These are phyloP conservation scores for Barbus barbus DNA, from an alignment of 2,113 vertebrate species.

Conservation along the genomic window DNA sequence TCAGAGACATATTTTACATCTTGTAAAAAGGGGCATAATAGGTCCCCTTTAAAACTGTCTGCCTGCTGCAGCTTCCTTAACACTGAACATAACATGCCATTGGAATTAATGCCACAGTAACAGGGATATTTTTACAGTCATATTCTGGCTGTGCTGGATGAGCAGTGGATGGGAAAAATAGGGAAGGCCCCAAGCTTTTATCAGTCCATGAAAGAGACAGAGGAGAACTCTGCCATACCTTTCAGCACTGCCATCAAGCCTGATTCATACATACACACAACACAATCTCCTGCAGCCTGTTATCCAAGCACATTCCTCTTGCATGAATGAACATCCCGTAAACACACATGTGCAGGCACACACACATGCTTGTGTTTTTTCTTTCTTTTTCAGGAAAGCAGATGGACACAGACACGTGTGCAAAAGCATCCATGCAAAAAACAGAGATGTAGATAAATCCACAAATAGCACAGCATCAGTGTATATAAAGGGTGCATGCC, in stretches of 20 bases:
- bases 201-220: constrained; percentile 1
- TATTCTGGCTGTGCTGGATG: constrained; percentile 13
- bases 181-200: constrained; percentile 31
- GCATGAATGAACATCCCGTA: constrained; percentile 55
- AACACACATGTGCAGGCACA: constrained; percentile 42
- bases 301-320: constrained; percentile 57
- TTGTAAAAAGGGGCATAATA: no score
- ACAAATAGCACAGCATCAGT: constrained; percentile 42
- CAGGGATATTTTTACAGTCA: constrained; percentile 22
- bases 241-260: constrained; percentile 57
- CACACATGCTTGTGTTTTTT: constrained; percentile 7
- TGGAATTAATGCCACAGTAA: constrained; percentile 4
- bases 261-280: constrained; percentile 22
- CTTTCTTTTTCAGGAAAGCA: constrained; percentile 49
- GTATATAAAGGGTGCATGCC: constrained; percentile 47
- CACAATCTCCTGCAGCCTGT: constrained; percentile 35
- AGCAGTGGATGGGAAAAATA: not conserved
- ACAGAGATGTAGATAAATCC: constrained; percentile 34
- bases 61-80: not conserved
- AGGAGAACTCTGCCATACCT: constrained; percentile 61
- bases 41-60: constrained; percentile 9
- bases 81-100: not conserved
- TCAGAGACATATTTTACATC: no score
- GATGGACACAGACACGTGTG: constrained; percentile 67
- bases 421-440: constrained; percentile 60